These are phyloP conservation scores for Gobio occitaniae DNA, from an alignment of 2,797 vertebrate species.

Conservation along the genomic window DNA sequence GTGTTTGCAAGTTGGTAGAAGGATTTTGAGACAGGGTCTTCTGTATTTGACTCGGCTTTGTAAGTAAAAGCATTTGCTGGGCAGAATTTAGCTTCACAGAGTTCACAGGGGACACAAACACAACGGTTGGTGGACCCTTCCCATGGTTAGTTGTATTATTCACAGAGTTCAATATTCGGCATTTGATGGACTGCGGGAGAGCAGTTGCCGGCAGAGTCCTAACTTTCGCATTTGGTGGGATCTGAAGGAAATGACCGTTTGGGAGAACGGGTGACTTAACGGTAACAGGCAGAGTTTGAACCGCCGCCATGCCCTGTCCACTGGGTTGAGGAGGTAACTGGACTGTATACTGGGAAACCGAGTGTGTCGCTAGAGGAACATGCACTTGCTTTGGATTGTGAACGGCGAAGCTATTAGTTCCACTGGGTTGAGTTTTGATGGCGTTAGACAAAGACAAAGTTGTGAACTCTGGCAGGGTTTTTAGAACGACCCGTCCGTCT, in stretches of 20 bases:
- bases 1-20: conserved; percentile 1
- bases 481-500: conserved; percentile 52
- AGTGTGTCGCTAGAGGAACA: background rate
- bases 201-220: conserved; percentile 65
- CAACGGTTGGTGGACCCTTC: conserved; percentile 54
- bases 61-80: background rate
- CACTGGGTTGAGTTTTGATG: conserved; percentile 39
- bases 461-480: conserved; percentile 53
- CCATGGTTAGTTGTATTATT: conserved; percentile 36
- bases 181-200: conserved; percentile 64
- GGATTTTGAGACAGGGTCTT: conserved; percentile 16
- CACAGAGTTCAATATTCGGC: conserved; percentile 61
- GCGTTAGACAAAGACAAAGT: conserved; percentile 33
- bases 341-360: conserved; percentile 30
- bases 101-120: conserved; percentile 67
- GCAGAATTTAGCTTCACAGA: conserved; percentile 50
- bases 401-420: conserved; percentile 29
- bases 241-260: conserved; percentile 67
- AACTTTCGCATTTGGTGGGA: conserved; percentile 67
- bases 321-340: conserved; percentile 34
- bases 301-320: conserved; percentile 31
- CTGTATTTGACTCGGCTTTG: conserved; percentile 31
- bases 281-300: conserved; percentile 60
- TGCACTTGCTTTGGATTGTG: conserved; percentile 43
- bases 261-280: conserved; percentile 64